Evolutionary conservation across 2,797 vertebrate species (phyloP).

Genomic region (Onychomys leucogaster): DNA sequence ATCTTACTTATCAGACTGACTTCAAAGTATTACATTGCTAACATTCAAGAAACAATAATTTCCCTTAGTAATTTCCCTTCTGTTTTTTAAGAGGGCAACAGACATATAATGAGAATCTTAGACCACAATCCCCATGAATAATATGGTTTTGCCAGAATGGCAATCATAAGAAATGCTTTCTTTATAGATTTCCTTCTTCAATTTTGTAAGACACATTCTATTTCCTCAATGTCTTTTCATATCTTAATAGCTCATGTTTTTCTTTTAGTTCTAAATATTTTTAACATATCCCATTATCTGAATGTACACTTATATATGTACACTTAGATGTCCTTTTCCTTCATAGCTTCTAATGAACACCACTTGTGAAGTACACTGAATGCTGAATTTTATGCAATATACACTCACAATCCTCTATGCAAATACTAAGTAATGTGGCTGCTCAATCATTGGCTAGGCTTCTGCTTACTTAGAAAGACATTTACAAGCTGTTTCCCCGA

Average conservation of each 20-base stretch:
- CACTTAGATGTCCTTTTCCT: accelerated
- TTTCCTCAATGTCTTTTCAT: background rate
- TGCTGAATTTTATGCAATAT: background rate
- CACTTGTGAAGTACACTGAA: background rate
- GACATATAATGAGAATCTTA: background rate
- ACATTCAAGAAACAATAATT: background rate
- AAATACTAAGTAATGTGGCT: too few species aligned
- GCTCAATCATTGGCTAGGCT: too few species aligned
- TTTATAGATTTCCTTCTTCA: background rate
- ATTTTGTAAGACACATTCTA: background rate
- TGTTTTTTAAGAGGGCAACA: too few species aligned
- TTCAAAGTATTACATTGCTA: background rate
- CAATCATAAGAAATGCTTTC: background rate
- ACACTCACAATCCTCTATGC: background rate
- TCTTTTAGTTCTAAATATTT: background rate
- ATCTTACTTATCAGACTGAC: too few species aligned
- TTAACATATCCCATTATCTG: background rate
- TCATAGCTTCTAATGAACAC: background rate
- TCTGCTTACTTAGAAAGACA: background rate
- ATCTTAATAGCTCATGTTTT: background rate
- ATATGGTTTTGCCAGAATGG: background rate
- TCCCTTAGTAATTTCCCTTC: background rate
- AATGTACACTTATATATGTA: background rate
- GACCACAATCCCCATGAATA: background rate
- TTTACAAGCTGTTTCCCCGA: background rate